phyloP scores from a whole-genome alignment of 2,113 vertebrate genomes.

The Rhinoptilus africanus region DNA sequence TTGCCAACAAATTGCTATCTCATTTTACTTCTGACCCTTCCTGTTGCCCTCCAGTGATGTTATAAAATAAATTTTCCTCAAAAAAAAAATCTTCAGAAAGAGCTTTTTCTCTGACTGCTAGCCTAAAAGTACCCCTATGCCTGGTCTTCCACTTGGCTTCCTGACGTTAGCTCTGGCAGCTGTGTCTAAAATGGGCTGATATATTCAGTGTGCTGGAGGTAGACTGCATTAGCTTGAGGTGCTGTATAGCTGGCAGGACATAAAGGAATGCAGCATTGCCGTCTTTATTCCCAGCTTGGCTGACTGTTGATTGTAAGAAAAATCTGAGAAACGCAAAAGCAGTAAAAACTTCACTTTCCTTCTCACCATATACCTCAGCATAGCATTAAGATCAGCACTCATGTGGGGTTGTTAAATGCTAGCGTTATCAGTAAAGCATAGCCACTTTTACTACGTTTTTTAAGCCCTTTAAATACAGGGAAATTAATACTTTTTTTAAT shows the following conservation, averaged over 20 bases:
- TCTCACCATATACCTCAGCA: not conserved
- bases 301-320: not conserved
- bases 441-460: not conserved
- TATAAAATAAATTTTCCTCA: not conserved
- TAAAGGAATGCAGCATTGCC: not conserved
- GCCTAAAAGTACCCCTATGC: not conserved
- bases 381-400: not conserved
- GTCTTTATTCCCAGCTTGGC: not conserved
- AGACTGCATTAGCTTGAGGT: not conserved
- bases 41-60: not conserved
- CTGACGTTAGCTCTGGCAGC: not conserved
- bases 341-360: not conserved
- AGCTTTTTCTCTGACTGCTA: not conserved
- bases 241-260: not conserved
- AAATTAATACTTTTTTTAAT: not conserved
- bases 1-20: not conserved
- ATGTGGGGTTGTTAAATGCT: not conserved
- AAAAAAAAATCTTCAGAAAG: not conserved
- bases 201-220: not conserved
- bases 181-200: not conserved
- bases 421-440: not conserved
- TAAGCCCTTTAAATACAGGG: not conserved
- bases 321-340: not conserved
- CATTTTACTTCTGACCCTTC: slow-evolving; percentile 1
- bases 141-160: not conserved